Percentiles rank a stretch among this genome's conserved stretches.
These are phyloP conservation scores for Hippocampus mohnikei DNA, from an alignment of 2,113 vertebrate genomes.

Conservation along the genomic window DNA sequence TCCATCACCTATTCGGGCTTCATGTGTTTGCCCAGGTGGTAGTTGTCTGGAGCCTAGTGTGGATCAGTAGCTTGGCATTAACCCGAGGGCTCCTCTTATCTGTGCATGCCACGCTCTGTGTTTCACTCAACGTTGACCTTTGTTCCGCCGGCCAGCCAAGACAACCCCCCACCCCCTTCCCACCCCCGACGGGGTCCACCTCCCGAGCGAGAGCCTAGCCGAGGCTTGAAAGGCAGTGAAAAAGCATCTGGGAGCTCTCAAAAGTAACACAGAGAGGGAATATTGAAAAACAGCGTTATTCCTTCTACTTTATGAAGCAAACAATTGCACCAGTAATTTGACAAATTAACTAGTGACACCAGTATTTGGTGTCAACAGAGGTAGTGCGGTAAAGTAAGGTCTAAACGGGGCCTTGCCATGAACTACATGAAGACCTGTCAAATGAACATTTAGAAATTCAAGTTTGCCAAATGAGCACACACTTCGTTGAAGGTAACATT, in stretches of 20 bases:
- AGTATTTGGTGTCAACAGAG: neutral
- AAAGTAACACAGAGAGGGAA: conserved; percentile 25
- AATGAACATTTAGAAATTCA: neutral
- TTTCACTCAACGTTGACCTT: conserved; percentile 56
- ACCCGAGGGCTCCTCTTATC: conserved; percentile 50
- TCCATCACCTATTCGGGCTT: conserved; percentile 30
- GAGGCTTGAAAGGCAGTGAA: conserved; percentile 14
- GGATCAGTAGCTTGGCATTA: conserved; percentile 40
- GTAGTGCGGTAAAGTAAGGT: neutral
- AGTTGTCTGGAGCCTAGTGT: conserved; percentile 22
- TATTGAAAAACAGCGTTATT: neutral
- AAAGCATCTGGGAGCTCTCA: conserved; percentile 22
- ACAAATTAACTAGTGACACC: neutral
- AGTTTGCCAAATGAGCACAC: neutral
- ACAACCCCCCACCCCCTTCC: conserved; percentile 19
- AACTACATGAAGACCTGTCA: neutral
- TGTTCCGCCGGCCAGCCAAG: conserved; percentile 39
- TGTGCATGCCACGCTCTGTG: conserved; percentile 42
- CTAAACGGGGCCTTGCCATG: neutral
- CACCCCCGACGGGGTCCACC: conserved; percentile 24
- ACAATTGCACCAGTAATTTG: neutral
- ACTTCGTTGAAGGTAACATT: neutral
- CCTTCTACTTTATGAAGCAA: neutral
- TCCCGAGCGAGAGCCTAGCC: conserved; percentile 10
- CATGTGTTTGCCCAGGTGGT: conserved; percentile 31